Conservation (phyloP, 1,140 invertebrate species). For the Magallana ariakensis region DNA sequence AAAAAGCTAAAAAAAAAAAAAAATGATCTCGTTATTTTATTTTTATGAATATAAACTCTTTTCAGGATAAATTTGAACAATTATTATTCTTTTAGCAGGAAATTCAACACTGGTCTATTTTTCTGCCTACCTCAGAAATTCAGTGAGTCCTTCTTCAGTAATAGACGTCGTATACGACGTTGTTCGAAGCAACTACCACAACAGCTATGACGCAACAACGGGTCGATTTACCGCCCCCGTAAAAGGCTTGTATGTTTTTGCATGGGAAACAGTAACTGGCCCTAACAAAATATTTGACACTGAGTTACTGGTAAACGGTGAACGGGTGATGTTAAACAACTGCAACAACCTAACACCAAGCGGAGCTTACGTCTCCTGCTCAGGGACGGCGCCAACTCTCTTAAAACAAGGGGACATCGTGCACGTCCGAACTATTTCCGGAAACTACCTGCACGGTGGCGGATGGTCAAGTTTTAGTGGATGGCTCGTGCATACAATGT, state of each 20-base stretch:
- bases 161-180: not conserved
- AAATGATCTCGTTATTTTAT: not conserved
- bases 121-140: not conserved
- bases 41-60: not conserved
- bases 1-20: too few relatives aligned
- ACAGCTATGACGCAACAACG: not conserved
- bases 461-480: slow-evolving; percentile 7
- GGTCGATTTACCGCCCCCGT: not conserved
- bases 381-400: not conserved
- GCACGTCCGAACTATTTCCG: not conserved
- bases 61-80: not conserved
- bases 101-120: not conserved
- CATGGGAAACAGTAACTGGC: not conserved
- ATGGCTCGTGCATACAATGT: not conserved
- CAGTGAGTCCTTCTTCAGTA: not conserved
- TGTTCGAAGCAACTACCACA: slow-evolving; percentile 11
- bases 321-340: not conserved
- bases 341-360: not conserved
- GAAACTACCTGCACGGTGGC: not conserved
- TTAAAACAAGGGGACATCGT: not conserved
- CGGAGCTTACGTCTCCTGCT: not conserved
- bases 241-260: not conserved
- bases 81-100: not conserved
- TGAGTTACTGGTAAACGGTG: not conserved
- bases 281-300: not conserved